These are phyloP conservation scores for Cyprinodon tularosa DNA, from an alignment of 2,113 vertebrate species.

Conservation along the genomic window DNA sequence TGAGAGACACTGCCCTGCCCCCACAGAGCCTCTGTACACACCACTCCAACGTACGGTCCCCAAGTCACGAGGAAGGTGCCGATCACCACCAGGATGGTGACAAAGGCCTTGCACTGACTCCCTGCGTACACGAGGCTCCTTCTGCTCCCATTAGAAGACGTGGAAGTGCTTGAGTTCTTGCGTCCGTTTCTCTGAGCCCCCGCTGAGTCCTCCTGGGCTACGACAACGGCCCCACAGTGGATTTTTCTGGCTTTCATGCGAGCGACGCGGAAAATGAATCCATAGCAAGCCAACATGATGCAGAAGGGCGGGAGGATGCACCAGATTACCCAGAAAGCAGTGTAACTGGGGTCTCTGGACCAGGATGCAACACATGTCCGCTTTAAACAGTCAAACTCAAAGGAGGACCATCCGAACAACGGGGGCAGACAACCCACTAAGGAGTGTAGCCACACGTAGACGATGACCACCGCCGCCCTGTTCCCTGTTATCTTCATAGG, in stretches of 20 bases:
- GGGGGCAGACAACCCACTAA: constrained; percentile 93
- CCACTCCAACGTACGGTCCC: constrained; percentile 94
- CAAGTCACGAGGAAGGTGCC: constrained; percentile 93
- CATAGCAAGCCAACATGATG: constrained; percentile 92
- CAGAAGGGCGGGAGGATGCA: constrained; percentile 88
- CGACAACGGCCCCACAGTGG: constrained; percentile 89
- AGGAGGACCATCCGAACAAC: constrained; percentile 93
- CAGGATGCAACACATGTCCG: constrained; percentile 96
- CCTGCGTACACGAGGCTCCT: constrained; percentile 92
- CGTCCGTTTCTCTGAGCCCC: constrained; percentile 82
- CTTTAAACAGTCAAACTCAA: constrained; percentile 96
- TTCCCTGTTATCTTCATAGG: constrained; percentile 98
- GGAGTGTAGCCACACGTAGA: constrained; percentile 95
- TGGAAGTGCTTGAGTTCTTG: constrained; percentile 95
- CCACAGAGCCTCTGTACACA: constrained; percentile 91
- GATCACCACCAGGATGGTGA: constrained; percentile 94
- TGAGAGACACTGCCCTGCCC: constrained; percentile 89
- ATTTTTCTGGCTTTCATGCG: constrained; percentile 96
- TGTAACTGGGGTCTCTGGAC: constrained; percentile 89
- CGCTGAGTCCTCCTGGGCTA: constrained; percentile 79
- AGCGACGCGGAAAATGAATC: constrained; percentile 95
- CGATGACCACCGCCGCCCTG: constrained; percentile 89
- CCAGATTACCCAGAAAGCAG: constrained; percentile 95
- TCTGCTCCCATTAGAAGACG: constrained; percentile 90
- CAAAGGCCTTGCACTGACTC: constrained; percentile 96